Evolutionary conservation across 2,888 invertebrate genomes (phyloP), one percentile per base, ranked within the genome.

Genomic region (Phalera bucephala): DNA sequence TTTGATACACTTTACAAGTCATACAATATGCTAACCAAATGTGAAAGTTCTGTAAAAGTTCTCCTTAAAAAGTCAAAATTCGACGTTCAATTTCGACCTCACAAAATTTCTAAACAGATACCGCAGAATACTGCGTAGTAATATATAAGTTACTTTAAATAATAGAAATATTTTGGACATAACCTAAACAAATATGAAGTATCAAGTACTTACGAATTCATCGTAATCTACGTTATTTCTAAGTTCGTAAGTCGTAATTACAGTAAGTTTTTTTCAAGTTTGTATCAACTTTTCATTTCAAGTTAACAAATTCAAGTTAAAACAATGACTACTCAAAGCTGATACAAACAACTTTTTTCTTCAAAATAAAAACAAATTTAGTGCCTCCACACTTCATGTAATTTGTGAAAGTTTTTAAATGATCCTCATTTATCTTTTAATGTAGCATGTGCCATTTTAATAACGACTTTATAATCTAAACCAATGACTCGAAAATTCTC

Each of bases 371-470:
- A 5, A 10, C 1, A 10, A 10, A 8, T 25, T 8, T 25, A 10
- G 1, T 2, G 43, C 52, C 59, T 59, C 43, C 48, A 59, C 45
- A 48, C 43, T 21, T 11, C 14, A 28, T 14, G 7, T 42, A 34
- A 23, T 21, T 38, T 26, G 30, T 33, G 19, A 39, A 15, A 31
- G 14, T 36, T 27, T 35, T 0, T 19, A 45, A 36, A 31, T 5
- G 19, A 26, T 30, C 14, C 5, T 26, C 32, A 30, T 31, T n/a
- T 33, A 21, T 53, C 25, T 3, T 42, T 9, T 42, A 41, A 30
- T 45, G 23, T 35, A 58, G 59, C 59, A 56, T 58, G 52, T 35
- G 21, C 34, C 40, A 55, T 54, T 33, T 23, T 3, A 45, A 41
- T 31, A 30, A 36, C 11, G 40, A 33, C 28, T 32, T 46, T 45